Evolutionary conservation across 2,113 vertebrate genomes (phyloP).

Genomic region (Isurus oxyrinchus): DNA sequence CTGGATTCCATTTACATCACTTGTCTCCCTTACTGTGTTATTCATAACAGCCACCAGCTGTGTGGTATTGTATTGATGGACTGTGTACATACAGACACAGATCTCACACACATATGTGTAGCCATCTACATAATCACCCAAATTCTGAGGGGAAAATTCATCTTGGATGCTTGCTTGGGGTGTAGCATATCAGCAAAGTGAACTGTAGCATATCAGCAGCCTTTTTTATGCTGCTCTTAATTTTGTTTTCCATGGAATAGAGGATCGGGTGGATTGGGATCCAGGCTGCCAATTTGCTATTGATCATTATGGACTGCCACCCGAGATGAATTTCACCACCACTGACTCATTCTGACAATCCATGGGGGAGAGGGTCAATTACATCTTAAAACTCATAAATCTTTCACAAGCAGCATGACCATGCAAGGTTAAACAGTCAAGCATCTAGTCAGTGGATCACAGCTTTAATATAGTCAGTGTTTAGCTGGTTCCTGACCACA

Average conservation of each 20-base stretch:
- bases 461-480: neutral
- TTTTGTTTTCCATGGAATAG: neutral
- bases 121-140: neutral
- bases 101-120: neutral
- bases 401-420: neutral
- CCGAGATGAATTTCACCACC: neutral
- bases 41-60: constrained; percentile 14
- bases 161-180: neutral
- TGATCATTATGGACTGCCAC: neutral
- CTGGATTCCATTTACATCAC: constrained; percentile 29
- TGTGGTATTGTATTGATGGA: constrained; percentile 4
- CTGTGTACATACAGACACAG: neutral
- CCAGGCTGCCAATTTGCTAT: neutral
- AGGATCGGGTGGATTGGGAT: neutral
- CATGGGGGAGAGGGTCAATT: neutral
- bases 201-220: neutral
- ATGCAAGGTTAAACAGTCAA: neutral
- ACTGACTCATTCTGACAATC: neutral
- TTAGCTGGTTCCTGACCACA: neutral
- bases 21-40: neutral
- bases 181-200: neutral
- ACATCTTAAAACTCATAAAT: neutral
- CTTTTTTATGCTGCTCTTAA: neutral
- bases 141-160: neutral
- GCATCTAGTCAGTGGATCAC: neutral